Conservation (phyloP, 2,797 vertebrate genomes). For the Oreortyx pictus region DNA sequence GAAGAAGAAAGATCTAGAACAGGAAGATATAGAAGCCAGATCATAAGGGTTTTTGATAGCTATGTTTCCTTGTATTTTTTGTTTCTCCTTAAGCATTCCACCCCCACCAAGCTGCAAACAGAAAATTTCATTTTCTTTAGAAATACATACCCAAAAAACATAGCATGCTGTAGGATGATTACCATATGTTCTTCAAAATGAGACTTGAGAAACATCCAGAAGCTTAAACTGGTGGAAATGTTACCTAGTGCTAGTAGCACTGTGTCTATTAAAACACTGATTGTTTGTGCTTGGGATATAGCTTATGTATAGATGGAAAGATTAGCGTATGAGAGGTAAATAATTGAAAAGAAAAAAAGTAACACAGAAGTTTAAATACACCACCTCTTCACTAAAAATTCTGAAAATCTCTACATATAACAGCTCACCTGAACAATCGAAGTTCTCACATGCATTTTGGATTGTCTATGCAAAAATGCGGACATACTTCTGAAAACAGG, state of each 20-base stretch:
- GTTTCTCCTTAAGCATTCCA: background rate
- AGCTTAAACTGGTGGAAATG: background rate
- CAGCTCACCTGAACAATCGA: background rate
- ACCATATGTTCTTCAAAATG: conserved; percentile 31
- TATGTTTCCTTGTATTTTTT: background rate
- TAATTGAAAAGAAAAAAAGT: background rate
- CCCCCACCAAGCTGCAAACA: background rate
- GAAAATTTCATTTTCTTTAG: background rate
- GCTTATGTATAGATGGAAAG: background rate
- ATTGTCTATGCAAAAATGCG: background rate
- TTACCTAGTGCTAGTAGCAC: background rate
- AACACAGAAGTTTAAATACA: background rate
- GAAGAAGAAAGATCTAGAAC: conserved; percentile 29
- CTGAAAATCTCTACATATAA: background rate
- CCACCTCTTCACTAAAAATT: background rate
- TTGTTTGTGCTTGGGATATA: background rate
- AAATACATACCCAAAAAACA: background rate
- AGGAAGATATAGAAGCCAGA: background rate
- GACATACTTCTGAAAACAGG: background rate
- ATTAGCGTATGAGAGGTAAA: background rate
- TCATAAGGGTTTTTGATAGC: fast-evolving
- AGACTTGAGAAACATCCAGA: conserved; percentile 32
- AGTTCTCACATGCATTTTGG: background rate
- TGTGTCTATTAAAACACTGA: background rate
- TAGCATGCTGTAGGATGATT: background rate